These are phyloP conservation scores for Habrosyne pyritoides DNA, from an alignment of 2,888 invertebrate species.

Conservation along the genomic window DNA sequence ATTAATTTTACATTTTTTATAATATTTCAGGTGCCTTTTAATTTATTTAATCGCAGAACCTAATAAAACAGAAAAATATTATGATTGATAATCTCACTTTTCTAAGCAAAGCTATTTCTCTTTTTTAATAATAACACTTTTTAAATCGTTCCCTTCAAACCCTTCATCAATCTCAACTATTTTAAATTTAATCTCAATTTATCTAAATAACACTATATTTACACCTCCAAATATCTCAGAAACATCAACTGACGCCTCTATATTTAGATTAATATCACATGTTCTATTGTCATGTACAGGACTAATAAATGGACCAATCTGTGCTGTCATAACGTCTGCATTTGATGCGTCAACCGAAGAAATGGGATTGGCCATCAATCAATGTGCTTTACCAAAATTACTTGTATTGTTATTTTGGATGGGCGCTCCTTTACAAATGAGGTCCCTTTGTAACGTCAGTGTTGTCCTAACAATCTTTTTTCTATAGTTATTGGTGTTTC, in stretches of 20 bases:
- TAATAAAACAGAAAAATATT: slow-evolving; percentile 2
- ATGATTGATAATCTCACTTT: background rate
- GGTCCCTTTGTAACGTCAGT: slow-evolving; percentile 49
- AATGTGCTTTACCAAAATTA: slow-evolving; percentile 69
- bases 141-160: slow-evolving; percentile 12
- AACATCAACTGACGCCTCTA: slow-evolving; percentile 23
- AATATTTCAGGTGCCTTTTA: too few relatives aligned
- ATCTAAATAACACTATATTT: slow-evolving; percentile 39
- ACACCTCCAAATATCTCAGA: slow-evolving; percentile 23
- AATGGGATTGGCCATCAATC: slow-evolving; percentile 73
- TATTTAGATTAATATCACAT: slow-evolving; percentile 53
- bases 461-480: slow-evolving; percentile 9
- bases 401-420: slow-evolving; percentile 66
- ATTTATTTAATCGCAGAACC: slow-evolving; percentile 7
- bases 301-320: slow-evolving; percentile 57
- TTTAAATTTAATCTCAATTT: slow-evolving; percentile 30
- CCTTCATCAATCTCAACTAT: slow-evolving; percentile 29
- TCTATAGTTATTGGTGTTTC: slow-evolving; percentile 5
- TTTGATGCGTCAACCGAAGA: slow-evolving; percentile 61
- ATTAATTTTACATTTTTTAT: too few relatives aligned
- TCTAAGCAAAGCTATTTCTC: background rate
- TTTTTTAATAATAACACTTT: background rate
- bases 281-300: slow-evolving; percentile 49
- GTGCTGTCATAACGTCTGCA: slow-evolving; percentile 51
- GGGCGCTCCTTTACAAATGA: slow-evolving; percentile 65